Evolutionary conservation across 2,797 vertebrate genomes (phyloP).

Genomic region (Adelosebastes latens): DNA sequence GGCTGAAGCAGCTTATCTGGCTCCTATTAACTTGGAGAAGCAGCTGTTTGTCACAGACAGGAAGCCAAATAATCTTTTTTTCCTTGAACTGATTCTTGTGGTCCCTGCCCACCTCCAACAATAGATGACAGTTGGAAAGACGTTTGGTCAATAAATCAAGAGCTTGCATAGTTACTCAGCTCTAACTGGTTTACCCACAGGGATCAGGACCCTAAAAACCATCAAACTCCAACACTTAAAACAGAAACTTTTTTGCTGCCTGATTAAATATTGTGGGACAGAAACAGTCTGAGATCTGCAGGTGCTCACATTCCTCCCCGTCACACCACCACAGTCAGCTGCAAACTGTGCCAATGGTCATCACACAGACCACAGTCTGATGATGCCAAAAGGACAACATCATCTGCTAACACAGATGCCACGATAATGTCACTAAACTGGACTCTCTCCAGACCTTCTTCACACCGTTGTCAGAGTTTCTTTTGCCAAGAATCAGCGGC

Average conservation of each 20-base stretch:
- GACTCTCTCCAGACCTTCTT: slow-evolving; percentile 49
- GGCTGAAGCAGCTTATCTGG: background rate
- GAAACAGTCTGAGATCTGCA: background rate
- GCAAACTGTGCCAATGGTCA: slow-evolving; percentile 7
- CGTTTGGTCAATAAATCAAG: background rate
- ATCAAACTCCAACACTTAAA: background rate
- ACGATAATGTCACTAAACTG: slow-evolving; percentile 57
- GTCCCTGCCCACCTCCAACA: background rate
- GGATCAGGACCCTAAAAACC: background rate
- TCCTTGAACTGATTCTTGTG: background rate
- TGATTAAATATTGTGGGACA: background rate
- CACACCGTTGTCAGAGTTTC: background rate
- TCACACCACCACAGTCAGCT: slow-evolving; percentile 19
- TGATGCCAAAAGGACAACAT: slow-evolving; percentile 47
- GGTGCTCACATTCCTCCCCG: background rate
- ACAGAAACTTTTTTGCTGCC: background rate
- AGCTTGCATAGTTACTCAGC: background rate
- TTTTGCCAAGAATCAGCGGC: slow-evolving; percentile 48
- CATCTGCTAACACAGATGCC: slow-evolving; percentile 50
- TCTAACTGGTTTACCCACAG: background rate
- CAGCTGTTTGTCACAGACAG: slow-evolving; percentile 7
- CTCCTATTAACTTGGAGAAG: background rate
- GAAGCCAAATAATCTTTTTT: background rate
- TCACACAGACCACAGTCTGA: background rate
- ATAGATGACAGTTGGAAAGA: slow-evolving; percentile 1